These are phyloP conservation scores for Peromyscus maniculatus DNA, from an alignment of 2,113 vertebrate species.

Conservation along the genomic window DNA sequence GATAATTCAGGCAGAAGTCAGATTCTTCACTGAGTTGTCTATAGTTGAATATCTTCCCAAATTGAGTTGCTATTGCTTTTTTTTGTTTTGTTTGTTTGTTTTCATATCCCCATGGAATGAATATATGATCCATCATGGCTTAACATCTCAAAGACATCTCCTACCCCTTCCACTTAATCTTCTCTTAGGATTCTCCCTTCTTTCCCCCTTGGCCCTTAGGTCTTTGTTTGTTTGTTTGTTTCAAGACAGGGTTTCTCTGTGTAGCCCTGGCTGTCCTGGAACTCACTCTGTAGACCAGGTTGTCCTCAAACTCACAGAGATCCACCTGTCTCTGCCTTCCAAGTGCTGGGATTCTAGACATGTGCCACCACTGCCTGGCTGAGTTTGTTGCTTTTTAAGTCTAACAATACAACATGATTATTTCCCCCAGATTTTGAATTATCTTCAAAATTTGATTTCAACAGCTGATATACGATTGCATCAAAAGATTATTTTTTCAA, in stretches of 20 bases:
- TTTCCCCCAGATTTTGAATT: background rate
- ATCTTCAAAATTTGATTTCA: slow-evolving; percentile 20
- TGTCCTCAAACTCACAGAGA: background rate
- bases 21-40: slow-evolving; percentile 39
- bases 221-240: background rate
- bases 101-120: background rate
- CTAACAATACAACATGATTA: slow-evolving; percentile 57
- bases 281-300: background rate
- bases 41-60: slow-evolving; percentile 25
- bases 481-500: background rate
- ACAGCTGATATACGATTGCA: background rate
- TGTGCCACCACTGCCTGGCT: background rate
- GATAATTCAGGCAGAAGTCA: background rate
- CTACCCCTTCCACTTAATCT: background rate
- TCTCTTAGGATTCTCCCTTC: background rate
- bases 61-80: background rate
- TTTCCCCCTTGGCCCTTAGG: background rate
- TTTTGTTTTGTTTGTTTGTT: background rate
- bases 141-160: background rate
- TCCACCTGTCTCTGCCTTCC: background rate
- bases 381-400: background rate
- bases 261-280: background rate
- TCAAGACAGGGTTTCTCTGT: background rate
- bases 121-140: background rate
- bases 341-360: background rate